Base-by-base conservation (phyloP, 2,113 vertebrate genomes). In the Urocitellus parryii region DNA sequence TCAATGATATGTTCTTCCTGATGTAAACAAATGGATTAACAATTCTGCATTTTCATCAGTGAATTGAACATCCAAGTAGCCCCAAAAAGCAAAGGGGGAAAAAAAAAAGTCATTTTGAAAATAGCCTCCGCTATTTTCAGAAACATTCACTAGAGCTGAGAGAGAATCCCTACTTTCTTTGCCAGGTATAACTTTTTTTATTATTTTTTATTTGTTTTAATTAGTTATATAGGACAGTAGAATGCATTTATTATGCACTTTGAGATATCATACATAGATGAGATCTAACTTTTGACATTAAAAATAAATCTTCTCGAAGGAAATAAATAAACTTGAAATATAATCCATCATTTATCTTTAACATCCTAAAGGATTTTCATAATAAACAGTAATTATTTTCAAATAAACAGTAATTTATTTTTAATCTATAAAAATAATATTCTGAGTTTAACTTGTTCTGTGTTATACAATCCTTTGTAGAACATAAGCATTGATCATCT, bases 101-200 rank as follows among this genome's bases (percentile, higher is more conserved):
- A 76, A 7, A n/a, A n/a, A 17, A 34, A 98, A 97, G 96, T 94
- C 94, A 93, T 98, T 98, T 98, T 96, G 96, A 97, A 94, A 92
- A 97, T 45, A 45, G 95, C 90, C 79, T 97, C 70, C 96, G 72
- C 93, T 95, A 94, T 94, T 98, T 98, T 98, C 95, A 97, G 97
- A 97, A 98, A 98, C 95, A 94, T 86, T 94, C 97, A 96, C 88
- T 93, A 78, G 76, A 96, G 96, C 48, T 95, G 94, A 88, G 90
- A 93, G 96, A 98, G 81, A 98, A 90, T 93, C 83, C 68, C 17
- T 96, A 85, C 88, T 96, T 96, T 96, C 88, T 87, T 39, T 97
- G 94, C 89, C 91, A 98, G 86, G 83, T 94, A 92, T 96, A 97
- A 96, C 58, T 96, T 45, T 45, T 45, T 45, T 45, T 45, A 45